Percentiles rank a stretch among this genome's conserved stretches.
These are phyloP conservation scores for Phthorimaea operculella DNA, from an alignment of 1,140 invertebrate genomes.

Conservation along the genomic window DNA sequence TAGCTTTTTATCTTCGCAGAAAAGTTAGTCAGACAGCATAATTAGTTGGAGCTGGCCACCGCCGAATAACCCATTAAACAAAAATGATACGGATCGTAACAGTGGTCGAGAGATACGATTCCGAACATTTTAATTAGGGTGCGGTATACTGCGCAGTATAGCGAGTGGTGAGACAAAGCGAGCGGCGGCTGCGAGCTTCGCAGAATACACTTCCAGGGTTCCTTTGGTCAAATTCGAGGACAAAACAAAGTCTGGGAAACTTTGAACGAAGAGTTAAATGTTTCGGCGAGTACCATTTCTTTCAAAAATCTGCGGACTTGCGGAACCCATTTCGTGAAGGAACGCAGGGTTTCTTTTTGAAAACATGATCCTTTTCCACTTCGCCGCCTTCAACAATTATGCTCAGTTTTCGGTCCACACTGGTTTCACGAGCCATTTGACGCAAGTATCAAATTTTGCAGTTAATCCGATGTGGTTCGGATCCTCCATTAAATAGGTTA, in stretches of 20 bases:
- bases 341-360: conserved; percentile 14
- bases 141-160: conserved; percentile 26
- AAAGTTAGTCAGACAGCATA: conserved; percentile 5
- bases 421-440: conserved; percentile 26
- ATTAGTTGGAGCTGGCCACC: conserved; percentile 10
- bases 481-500: conserved; percentile 15
- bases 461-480: conserved; percentile 7
- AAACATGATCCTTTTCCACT: conserved; percentile 26
- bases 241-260: too few relatives aligned
- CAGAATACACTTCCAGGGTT: conserved; percentile 12
- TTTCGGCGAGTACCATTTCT: too few relatives aligned
- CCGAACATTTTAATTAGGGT: conserved; percentile 60
- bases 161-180: conserved; percentile 28
- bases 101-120: conserved; percentile 37
- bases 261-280: too few relatives aligned
- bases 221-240: too few relatives aligned
- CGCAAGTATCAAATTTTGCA: conserved; percentile 23
- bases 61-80: conserved; percentile 49
- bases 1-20: neutral
- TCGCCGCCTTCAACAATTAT: conserved; percentile 23
- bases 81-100: conserved; percentile 58
- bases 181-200: conserved; percentile 8
- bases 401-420: conserved; percentile 17
- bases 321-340: too few relatives aligned
- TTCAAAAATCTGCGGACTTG: too few relatives aligned